Evolutionary conservation across 2,797 vertebrate genomes (phyloP), one percentile per base, ranked within the genome.

Genomic region (Chrysocyon brachyurus): DNA sequence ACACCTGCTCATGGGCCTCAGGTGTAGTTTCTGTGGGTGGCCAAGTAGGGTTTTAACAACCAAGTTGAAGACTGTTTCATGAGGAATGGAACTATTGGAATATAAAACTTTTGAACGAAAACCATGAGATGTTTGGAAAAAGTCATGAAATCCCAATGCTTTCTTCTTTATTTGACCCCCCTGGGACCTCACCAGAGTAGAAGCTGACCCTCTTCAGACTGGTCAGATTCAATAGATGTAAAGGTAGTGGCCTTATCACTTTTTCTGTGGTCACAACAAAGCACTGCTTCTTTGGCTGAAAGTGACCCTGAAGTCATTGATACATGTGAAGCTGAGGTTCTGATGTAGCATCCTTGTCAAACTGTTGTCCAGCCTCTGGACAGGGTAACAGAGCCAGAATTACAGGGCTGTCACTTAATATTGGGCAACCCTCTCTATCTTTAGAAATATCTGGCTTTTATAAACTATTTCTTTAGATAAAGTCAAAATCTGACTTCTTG

Each of bases 371-470:
- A 63, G 40, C 28, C 16, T 90, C 28, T 79, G 40, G 40, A 46
- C 40, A 46, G 40, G 40, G 40, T 46, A 46, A 46, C 40, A 68
- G 11, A 36, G 15, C 52, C 36, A 5, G n/a, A 87, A 33, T 57
- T 70, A 92, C 54, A 83, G 52, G 6, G 24, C 24, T 97, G 77
- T 75, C 56, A 46, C 16, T 31, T 24, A 5, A 33, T 54, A 22
- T 24, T 83, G 17, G 22, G 14, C 5, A 52, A 81, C 7, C 49
- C 17, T 59, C 33, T 63, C 40, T 82, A 26, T 57, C 56, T 90
- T 85, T 54, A 88, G 66, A 96, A 75, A 75, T 77, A 9, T 40
- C 64, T 86, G 22, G 14, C 28, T 95, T 61, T 92, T 85, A 79
- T 68, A 79, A 91, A 91, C 12, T 24, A 72, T 36, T 61, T 57